Evolutionary conservation across 2,113 vertebrate species (phyloP).

Genomic region (Cariama cristata): DNA sequence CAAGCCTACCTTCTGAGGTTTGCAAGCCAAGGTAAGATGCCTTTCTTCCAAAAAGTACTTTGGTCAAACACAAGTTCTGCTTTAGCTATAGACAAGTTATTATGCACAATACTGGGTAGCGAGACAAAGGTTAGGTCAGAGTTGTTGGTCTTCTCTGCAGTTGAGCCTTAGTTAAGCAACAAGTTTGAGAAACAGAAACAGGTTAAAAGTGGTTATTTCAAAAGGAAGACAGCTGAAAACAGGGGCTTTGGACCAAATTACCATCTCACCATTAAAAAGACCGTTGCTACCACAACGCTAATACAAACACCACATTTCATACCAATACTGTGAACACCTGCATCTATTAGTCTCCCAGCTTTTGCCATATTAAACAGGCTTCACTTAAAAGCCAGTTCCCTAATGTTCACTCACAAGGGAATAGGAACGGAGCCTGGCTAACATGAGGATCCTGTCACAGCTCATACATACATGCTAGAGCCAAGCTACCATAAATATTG

Average conservation of each 20-base stretch:
- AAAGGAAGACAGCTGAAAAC: conserved; percentile 34
- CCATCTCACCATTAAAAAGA: neutral
- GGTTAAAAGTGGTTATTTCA: neutral
- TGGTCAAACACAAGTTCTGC: neutral
- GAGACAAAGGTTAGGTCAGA: neutral
- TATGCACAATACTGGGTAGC: neutral
- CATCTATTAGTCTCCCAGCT: conserved; percentile 28
- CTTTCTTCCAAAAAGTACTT: neutral
- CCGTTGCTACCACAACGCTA: conserved; percentile 63
- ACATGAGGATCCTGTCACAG: conserved; percentile 30
- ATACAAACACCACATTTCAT: conserved; percentile 62
- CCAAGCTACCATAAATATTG: conserved; percentile 50
- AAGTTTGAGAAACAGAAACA: neutral
- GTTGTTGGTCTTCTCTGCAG: neutral
- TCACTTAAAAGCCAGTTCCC: neutral
- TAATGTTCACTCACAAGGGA: neutral
- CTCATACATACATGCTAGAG: neutral
- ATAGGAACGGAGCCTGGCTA: neutral
- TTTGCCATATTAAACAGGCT: conserved; percentile 50
- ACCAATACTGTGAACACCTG: conserved; percentile 41
- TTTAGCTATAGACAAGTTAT: neutral
- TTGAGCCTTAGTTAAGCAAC: neutral
- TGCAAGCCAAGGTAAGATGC: neutral
- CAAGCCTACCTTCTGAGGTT: neutral
- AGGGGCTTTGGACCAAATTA: conserved; percentile 10